Percentiles rank a stretch among this genome's conserved stretches.
Evolutionary conservation across 1,140 invertebrate species (phyloP).

Genomic region (Diploscapter pachys): DNA sequence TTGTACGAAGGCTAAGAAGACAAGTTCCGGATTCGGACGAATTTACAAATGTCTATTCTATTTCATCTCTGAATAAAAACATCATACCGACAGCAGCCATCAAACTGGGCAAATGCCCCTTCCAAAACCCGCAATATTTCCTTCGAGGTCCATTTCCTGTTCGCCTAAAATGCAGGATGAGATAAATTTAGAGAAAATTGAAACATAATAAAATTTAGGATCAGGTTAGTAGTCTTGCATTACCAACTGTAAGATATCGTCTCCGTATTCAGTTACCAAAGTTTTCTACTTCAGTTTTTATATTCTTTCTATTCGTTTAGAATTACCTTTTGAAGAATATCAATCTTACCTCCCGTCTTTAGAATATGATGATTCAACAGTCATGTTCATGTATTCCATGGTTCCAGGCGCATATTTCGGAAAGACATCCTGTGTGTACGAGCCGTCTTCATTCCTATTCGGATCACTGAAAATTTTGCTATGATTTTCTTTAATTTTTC

Average conservation of each 20-base stretch:
- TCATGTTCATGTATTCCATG: slow-evolving; percentile 79
- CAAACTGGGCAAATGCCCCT: slow-evolving; percentile 84
- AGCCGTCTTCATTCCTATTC: slow-evolving; percentile 71
- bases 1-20: too few species aligned
- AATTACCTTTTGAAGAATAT: too few species aligned
- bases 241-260: too few species aligned
- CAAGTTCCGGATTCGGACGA: too few species aligned
- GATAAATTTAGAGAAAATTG: too few species aligned
- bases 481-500: not conserved
- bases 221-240: too few species aligned
- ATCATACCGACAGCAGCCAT: slow-evolving; percentile 67
- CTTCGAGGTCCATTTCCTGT: slow-evolving; percentile 78
- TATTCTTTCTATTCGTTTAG: too few species aligned
- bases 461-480: slow-evolving; percentile 69
- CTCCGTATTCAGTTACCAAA: too few species aligned
- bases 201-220: too few species aligned
- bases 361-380: slow-evolving; percentile 68
- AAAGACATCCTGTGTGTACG: slow-evolving; percentile 71
- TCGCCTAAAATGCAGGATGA: too few species aligned
- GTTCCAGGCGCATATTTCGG: slow-evolving; percentile 77
- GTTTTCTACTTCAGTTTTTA: too few species aligned
- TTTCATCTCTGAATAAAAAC: not conserved
- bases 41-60: not conserved
- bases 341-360: too few species aligned
- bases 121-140: slow-evolving; percentile 92